Conservation (phyloP, 2,113 vertebrate genomes). For the Prolemur simus region DNA sequence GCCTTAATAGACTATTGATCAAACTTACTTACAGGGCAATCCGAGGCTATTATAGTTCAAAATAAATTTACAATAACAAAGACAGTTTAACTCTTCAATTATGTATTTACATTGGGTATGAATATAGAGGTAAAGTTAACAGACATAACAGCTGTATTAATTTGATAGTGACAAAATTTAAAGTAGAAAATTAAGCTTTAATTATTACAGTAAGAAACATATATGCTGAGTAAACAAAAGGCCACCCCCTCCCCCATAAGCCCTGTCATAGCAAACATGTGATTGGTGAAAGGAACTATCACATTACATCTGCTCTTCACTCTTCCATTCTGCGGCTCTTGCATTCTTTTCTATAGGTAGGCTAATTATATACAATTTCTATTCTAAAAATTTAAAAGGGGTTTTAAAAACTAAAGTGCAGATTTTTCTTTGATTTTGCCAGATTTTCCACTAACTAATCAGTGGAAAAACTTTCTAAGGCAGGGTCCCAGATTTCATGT, state of each 20-base stretch:
- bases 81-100: conserved; percentile 21
- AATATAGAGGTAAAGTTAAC: conserved; percentile 10
- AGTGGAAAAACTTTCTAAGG: neutral
- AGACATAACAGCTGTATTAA: neutral
- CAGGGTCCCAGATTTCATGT: neutral
- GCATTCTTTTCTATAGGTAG: neutral
- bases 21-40: neutral
- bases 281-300: neutral
- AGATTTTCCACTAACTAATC: neutral
- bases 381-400: neutral
- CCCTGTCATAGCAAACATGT: neutral
- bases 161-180: neutral
- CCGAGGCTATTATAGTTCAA: neutral
- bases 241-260: neutral
- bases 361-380: neutral
- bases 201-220: neutral
- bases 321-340: neutral
- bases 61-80: neutral
- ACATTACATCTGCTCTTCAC: neutral
- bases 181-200: conserved; percentile 11
- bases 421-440: neutral
- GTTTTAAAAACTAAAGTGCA: neutral
- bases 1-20: neutral
- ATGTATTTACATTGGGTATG: neutral
- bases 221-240: conserved; percentile 3